These are phyloP conservation scores for Spongilla lacustris DNA, from an alignment of 37 sponge, comb jelly and placozoan genomes.

Conservation along the genomic window DNA sequence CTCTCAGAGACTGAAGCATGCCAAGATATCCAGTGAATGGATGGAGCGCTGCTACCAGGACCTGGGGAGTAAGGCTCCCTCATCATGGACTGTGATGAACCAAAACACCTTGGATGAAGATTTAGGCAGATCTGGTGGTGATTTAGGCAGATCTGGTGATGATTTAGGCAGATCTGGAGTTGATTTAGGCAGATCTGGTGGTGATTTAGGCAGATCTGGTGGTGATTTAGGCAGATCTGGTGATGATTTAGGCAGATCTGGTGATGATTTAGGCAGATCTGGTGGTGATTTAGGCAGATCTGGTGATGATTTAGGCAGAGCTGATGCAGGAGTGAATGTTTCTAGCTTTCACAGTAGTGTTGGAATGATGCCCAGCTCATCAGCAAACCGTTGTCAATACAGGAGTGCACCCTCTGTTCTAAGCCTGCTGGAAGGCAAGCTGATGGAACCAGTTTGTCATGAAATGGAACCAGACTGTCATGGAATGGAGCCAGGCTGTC, in stretches of 20 bases:
- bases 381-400: neutral
- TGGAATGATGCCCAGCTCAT: neutral
- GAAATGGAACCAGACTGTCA: neutral
- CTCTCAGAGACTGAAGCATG: neutral
- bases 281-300: neutral
- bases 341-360: neutral
- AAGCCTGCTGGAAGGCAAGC: neutral
- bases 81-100: neutral
- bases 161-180: neutral
- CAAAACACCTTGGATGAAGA: neutral
- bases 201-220: no score
- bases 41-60: neutral
- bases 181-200: neutral
- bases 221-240: neutral
- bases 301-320: neutral
- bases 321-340: neutral
- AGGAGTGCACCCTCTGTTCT: neutral
- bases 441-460: neutral
- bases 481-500: neutral
- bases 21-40: neutral
- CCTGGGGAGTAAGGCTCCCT: neutral
- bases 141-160: no score
- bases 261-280: neutral
- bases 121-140: neutral
- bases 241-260: neutral